Evolutionary conservation across 2,113 vertebrate genomes (phyloP), one percentile per base, ranked within the genome.

Genomic region (Callospermophilus lateralis): DNA sequence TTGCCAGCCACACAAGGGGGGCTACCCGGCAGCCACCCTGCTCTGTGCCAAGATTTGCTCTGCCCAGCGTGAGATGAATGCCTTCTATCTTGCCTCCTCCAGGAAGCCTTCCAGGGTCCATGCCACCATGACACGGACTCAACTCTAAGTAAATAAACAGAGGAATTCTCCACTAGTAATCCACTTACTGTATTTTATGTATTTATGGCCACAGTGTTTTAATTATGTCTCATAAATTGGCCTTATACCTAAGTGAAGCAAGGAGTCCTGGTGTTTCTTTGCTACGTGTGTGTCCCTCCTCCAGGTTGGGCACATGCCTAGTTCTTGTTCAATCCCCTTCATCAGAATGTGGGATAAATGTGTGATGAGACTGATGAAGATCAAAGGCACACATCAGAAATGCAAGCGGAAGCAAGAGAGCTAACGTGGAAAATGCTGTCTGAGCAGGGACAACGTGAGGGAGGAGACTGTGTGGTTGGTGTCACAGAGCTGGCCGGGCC

Each of bases 101-200:
- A 67, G 61, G 70, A 97, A 97, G 87, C 32, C 78, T 45, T 86
- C 73, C 37, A 55, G 88, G 15, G 93, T 48, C 32, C 26, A 45
- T 53, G 87, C 63, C 30, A 4, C 58, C 4, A 16, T 30, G 34
- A 79, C 13, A 13, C 42, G 37, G 4, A 80, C 45, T 76, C 34
- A 61, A 89, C 51, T 61, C 26, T 92, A 88, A 84, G 70, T 55
- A 88, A 53, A 45, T 55, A 88, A 53, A 34, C 26, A 83, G 26
- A 63, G 6, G 28, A 58, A 32, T 65, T 20, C 22, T 95, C 65
- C 42, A 17, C 4, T 70, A 58, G 77, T 30, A 55, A 53, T 5
- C 15, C 7, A 84, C 42, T 61, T 42, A 32, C 8, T 37, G 1
- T 39, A 48, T 45, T 86, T 85, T 58, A 13, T 13, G 48, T 51